Conservation (phyloP, 2,797 vertebrate genomes). For the Phrynocephalus vlangalii region DNA sequence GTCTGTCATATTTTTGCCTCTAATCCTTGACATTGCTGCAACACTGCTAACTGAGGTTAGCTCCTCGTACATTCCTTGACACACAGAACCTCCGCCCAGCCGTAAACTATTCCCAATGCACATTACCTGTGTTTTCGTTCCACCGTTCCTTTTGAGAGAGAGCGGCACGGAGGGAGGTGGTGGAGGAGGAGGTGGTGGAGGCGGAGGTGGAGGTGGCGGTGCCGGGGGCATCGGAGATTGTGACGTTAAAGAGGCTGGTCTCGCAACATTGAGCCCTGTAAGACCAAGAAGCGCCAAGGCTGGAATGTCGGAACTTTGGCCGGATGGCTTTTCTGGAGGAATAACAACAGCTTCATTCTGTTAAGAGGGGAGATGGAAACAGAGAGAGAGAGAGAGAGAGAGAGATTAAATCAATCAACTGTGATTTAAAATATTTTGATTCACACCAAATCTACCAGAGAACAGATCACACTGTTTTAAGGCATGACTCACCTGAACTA, state of each 20-base stretch:
- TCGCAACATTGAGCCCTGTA: background rate
- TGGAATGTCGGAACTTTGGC: conserved; percentile 60
- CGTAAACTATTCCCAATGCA: background rate
- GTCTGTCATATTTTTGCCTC: too few relatives aligned
- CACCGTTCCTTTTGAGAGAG: conserved; percentile 58
- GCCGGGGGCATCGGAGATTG: conserved; percentile 22
- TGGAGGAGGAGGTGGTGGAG: conserved; percentile 55
- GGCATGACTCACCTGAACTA: conserved; percentile 72
- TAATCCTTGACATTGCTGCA: too few relatives aligned
- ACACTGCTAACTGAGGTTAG: too few relatives aligned
- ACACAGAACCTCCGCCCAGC: too few relatives aligned
- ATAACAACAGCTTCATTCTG: background rate
- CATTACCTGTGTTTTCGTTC: conserved; percentile 75
- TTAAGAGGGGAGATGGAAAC: conserved; percentile 52
- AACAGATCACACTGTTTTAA: background rate
- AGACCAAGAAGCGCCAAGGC: conserved; percentile 23
- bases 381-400: too few relatives aligned
- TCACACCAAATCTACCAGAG: background rate
- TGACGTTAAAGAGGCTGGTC: accelerated
- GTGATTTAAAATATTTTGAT: too few relatives aligned
- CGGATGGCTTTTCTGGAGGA: conserved; percentile 59
- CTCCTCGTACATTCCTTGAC: too few relatives aligned
- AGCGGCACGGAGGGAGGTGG: conserved; percentile 62
- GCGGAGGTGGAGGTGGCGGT: conserved; percentile 45
- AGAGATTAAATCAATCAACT: background rate